phyloP scores from a whole-genome alignment of 2,888 invertebrate genomes.

The Neoaliturus tenellus region DNA sequence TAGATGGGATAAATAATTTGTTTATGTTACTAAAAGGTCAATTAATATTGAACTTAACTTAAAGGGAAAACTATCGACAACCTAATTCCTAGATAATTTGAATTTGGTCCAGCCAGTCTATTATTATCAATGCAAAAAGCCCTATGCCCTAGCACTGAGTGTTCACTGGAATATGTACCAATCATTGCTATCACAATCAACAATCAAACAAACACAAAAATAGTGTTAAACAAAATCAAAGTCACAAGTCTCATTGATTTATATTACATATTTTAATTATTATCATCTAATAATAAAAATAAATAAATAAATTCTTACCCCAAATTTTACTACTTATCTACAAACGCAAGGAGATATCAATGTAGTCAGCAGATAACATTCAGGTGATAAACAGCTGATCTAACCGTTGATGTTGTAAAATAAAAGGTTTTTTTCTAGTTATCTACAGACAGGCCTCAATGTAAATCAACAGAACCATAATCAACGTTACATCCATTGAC shows the following conservation, averaged over 20 bases:
- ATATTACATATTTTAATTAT: neutral
- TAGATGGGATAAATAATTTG: no score
- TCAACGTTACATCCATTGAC: no score
- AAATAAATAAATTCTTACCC: slow-evolving; percentile 43
- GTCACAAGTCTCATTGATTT: no score
- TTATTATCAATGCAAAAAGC: slow-evolving; percentile 63
- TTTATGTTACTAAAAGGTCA: no score
- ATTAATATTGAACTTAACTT: neutral
- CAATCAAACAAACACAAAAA: neutral
- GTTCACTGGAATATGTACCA: slow-evolving; percentile 63
- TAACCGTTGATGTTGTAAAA: no score
- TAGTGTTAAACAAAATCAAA: neutral
- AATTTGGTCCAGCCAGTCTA: slow-evolving; percentile 65
- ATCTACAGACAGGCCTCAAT: neutral
- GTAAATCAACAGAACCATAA: no score
- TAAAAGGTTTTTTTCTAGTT: neutral
- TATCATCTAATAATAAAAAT: neutral
- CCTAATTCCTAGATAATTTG: slow-evolving; percentile 59
- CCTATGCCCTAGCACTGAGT: slow-evolving; percentile 58
- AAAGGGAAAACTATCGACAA: neutral
- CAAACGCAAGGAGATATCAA: slow-evolving; percentile 43
- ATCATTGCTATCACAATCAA: neutral
- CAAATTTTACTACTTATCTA: slow-evolving; percentile 37
- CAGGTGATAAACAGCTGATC: slow-evolving; percentile 55
- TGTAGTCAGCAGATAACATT: slow-evolving; percentile 54